These are phyloP conservation scores for Zaprionus africanus DNA, from an alignment of 1,140 invertebrate genomes.

Conservation along the genomic window DNA sequence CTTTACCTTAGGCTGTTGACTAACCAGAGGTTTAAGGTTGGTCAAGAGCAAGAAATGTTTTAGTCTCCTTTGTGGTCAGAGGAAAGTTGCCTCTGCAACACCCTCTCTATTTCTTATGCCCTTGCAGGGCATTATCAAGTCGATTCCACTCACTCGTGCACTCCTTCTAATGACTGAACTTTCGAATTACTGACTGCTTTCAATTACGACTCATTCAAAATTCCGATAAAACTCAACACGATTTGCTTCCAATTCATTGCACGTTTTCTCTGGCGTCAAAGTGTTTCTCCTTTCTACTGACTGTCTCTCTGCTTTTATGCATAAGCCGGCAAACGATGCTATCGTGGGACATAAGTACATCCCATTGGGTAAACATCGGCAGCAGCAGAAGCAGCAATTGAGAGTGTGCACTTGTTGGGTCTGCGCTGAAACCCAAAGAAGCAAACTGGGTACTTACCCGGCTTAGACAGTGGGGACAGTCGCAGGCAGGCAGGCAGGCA, in stretches of 20 bases:
- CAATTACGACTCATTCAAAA: slow-evolving; percentile 9
- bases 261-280: not conserved
- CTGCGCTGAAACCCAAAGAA: slow-evolving; percentile 33
- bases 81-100: too few relatives aligned
- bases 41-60: not conserved
- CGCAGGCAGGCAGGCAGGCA: slow-evolving; percentile 30
- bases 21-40: not conserved
- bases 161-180: slow-evolving; percentile 1
- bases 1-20: not conserved
- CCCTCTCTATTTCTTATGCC: too few relatives aligned
- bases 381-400: slow-evolving; percentile 12
- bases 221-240: slow-evolving; percentile 8
- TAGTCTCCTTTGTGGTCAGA: too few relatives aligned
- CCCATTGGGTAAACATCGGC: slow-evolving; percentile 12
- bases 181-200: not conserved
- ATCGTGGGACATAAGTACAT: slow-evolving; percentile 16
- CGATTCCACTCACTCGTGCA: not conserved
- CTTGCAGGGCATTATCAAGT: not conserved
- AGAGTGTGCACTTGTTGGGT: slow-evolving; percentile 15
- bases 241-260: slow-evolving; percentile 8
- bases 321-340: not conserved
- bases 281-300: not conserved
- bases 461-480: slow-evolving; percentile 41
- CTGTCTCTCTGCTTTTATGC: not conserved
- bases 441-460: slow-evolving; percentile 3